Evolutionary conservation across 1,140 invertebrate genomes (phyloP), one percentile per base, ranked within the genome.

Genomic region (Drosophila pectinifera): DNA sequence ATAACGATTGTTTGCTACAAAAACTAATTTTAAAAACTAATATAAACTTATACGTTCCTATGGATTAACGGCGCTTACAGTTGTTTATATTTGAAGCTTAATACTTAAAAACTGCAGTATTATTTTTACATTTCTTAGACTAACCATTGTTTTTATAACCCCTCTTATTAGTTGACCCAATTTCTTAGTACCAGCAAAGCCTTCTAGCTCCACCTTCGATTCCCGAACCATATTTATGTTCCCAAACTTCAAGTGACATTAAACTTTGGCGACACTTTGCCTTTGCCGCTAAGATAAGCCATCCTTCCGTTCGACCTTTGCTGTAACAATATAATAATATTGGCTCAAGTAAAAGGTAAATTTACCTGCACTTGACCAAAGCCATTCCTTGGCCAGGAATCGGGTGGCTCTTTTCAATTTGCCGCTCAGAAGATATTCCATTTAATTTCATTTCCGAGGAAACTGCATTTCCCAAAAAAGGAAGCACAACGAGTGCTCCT

Each of bases 401-500:
- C 59, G 13, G 39, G 36, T 54, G 64, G 22, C 48, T 16, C 20
- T 22, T 70, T 70, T 57, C 64, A 69, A 70, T 70, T 70, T 70
- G 65, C 49, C 67, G 67, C 64, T 48, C 42, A 56, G n/a, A 11
- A 70, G 67, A 58, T 56, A 64, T 78, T 51, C 57, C 46, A 73
- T 82, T 75, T 82, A 78, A 88, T 88, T 88, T 61, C 63, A 78
- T 85, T 86, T 62, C 46, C 63, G 54, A 61, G 49, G 14, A 77
- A 77, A 77, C 45, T 81, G 68, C 78, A 78, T 82, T 81, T 69
- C 49, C 31, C 46, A 49, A 46, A 61, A 45, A 72, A 16, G 24
- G 24, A 16, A 42, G 54, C 42, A n/a, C 31, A 46, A 39, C 31
- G 36, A 43, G 67, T 59, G 67, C 51, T 73, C 41, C 18, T 28